phyloP scores from a whole-genome alignment of 2,888 invertebrate genomes.

The Timema podura region DNA sequence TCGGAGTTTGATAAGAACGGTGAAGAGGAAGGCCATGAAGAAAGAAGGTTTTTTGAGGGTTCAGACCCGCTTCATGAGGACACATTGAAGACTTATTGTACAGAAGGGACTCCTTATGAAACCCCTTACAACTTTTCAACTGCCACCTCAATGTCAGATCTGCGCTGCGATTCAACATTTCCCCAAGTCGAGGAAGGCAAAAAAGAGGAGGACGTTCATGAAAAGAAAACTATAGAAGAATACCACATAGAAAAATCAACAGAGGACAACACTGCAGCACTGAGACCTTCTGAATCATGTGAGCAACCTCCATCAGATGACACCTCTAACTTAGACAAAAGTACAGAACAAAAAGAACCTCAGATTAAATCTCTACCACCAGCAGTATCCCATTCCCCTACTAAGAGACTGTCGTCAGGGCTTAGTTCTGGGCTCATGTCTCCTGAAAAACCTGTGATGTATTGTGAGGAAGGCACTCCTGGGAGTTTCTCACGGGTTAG shows the following conservation, averaged over 20 bases:
- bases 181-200: slow-evolving; percentile 42
- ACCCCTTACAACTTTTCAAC: slow-evolving; percentile 76
- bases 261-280: neutral
- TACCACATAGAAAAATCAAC: neutral
- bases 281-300: neutral
- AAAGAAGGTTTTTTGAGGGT: slow-evolving; percentile 30
- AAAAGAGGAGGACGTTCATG: slow-evolving; percentile 35
- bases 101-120: slow-evolving; percentile 85
- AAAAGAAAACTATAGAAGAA: slow-evolving; percentile 2
- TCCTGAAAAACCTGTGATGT: slow-evolving; percentile 75
- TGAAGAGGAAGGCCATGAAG: slow-evolving; percentile 28
- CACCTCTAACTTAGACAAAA: slow-evolving; percentile 17
- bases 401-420: slow-evolving; percentile 35
- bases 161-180: slow-evolving; percentile 51
- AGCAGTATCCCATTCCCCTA: slow-evolving; percentile 9
- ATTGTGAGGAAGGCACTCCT: slow-evolving; percentile 85
- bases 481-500: slow-evolving; percentile 66
- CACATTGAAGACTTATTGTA: slow-evolving; percentile 85
- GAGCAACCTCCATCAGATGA: slow-evolving; percentile 9
- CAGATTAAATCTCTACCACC: slow-evolving; percentile 24
- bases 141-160: slow-evolving; percentile 84
- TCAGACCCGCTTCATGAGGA: slow-evolving; percentile 60
- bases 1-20: slow-evolving; percentile 37
- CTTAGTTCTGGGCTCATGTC: slow-evolving; percentile 67
- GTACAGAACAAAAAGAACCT: slow-evolving; percentile 20